Evolutionary conservation across 2,113 vertebrate species (phyloP).

Genomic region (Cyrtonyx montezumae): DNA sequence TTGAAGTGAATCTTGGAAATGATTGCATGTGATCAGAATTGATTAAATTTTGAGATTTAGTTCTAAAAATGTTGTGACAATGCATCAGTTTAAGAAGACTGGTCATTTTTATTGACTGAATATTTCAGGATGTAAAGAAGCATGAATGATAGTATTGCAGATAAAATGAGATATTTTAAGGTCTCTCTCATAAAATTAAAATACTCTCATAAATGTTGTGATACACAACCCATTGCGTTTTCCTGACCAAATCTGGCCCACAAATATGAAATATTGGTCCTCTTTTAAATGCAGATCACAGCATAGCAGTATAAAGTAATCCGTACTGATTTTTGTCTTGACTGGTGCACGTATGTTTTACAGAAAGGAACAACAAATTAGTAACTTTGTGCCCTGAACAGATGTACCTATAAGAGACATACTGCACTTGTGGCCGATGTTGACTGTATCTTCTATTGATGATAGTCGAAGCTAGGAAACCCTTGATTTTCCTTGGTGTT

Average conservation of each 20-base stretch:
- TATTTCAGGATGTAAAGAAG: background rate
- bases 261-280: background rate
- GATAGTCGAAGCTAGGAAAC: background rate
- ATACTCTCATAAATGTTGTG: background rate
- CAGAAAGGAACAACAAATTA: background rate
- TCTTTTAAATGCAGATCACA: background rate
- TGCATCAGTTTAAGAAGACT: background rate
- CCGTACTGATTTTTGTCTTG: background rate
- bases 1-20: background rate
- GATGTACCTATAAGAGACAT: background rate
- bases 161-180: background rate
- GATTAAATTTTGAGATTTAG: slow-evolving; percentile 10
- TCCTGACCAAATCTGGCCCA: background rate
- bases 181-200: background rate
- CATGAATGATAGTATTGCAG: background rate
- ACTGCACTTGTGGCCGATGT: background rate
- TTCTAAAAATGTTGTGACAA: background rate
- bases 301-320: background rate
- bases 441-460: background rate
- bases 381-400: background rate
- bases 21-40: background rate
- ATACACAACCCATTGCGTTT: background rate
- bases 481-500: background rate
- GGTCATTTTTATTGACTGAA: background rate
- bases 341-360: rapidly evolving